Conservation (phyloP, 1,140 invertebrate genomes). For the Bilobella aurantiaca region DNA sequence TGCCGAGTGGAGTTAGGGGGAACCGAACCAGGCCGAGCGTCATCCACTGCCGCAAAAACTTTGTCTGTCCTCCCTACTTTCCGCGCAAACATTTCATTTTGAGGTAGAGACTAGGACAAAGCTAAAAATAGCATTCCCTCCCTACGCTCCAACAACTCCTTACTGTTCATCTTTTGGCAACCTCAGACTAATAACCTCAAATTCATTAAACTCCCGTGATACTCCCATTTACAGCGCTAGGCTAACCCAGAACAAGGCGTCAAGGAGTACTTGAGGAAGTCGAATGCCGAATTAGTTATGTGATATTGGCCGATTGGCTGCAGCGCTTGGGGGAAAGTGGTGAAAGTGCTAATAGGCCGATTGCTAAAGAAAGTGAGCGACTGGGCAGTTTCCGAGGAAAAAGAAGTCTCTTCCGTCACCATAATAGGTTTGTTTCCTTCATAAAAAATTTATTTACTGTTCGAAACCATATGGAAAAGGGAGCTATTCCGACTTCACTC, state of each 20-base stretch:
- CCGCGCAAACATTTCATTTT: slow-evolving; percentile 27
- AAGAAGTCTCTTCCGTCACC: neutral
- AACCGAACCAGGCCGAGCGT: neutral
- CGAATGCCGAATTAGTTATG: neutral
- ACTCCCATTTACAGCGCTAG: no score
- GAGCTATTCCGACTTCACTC: neutral
- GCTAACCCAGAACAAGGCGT: no score
- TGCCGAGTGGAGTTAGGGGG: no score
- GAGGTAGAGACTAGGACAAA: slow-evolving; percentile 22
- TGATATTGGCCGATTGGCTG: no score
- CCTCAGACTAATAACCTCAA: neutral
- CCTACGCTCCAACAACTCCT: neutral
- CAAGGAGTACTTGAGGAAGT: neutral
- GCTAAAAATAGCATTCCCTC: slow-evolving; percentile 27
- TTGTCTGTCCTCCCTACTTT: slow-evolving; percentile 24
- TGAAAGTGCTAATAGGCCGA: neutral
- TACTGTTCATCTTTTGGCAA: neutral
- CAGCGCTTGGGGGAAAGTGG: neutral
- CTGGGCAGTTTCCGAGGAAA: neutral
- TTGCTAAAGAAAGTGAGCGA: neutral
- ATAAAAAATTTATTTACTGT: neutral
- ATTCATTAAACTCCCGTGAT: neutral
- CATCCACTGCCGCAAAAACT: slow-evolving; percentile 27
- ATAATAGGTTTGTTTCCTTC: neutral
- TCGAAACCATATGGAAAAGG: neutral